Percentiles rank a stretch among this genome's conserved stretches.
These are phyloP conservation scores for Aplysina aerophoba DNA, from an alignment of 37 sponge, comb jelly and placozoan genomes.

Conservation along the genomic window DNA sequence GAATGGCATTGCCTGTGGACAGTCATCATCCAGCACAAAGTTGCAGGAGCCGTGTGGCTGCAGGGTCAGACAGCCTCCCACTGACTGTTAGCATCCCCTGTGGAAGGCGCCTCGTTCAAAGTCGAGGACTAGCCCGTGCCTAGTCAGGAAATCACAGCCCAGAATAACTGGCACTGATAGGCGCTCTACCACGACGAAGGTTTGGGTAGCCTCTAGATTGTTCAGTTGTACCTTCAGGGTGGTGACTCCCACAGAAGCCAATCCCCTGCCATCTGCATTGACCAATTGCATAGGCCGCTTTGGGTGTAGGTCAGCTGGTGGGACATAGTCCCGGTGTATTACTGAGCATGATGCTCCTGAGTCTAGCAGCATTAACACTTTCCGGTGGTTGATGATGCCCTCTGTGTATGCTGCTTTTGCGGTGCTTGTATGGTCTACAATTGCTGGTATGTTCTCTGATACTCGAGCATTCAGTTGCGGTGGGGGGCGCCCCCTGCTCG, in stretches of 20 bases:
- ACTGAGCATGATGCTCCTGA: constrained; percentile 31
- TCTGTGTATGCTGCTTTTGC: background rate
- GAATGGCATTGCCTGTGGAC: constrained; percentile 1
- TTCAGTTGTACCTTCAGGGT: background rate
- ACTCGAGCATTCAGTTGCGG: constrained; percentile 13
- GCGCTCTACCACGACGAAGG: background rate
- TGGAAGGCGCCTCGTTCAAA: background rate
- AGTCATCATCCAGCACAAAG: background rate
- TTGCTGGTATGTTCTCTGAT: background rate
- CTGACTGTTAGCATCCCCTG: background rate
- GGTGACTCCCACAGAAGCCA: background rate
- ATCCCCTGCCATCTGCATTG: constrained; percentile 26
- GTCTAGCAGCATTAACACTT: background rate
- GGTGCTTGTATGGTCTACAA: background rate
- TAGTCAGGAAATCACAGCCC: constrained; percentile 15
- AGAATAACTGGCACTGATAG: constrained; percentile 6
- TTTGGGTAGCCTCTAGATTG: background rate
- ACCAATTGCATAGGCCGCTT: background rate
- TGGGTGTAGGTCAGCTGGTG: background rate
- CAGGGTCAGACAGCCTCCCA: background rate
- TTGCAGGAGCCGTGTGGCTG: background rate
- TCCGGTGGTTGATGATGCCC: background rate
- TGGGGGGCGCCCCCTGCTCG: constrained; percentile 16
- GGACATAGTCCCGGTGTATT: background rate
- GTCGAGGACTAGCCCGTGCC: background rate